Conservation (phyloP, 2,113 vertebrate species). For the Callaeas wilsoni region DNA sequence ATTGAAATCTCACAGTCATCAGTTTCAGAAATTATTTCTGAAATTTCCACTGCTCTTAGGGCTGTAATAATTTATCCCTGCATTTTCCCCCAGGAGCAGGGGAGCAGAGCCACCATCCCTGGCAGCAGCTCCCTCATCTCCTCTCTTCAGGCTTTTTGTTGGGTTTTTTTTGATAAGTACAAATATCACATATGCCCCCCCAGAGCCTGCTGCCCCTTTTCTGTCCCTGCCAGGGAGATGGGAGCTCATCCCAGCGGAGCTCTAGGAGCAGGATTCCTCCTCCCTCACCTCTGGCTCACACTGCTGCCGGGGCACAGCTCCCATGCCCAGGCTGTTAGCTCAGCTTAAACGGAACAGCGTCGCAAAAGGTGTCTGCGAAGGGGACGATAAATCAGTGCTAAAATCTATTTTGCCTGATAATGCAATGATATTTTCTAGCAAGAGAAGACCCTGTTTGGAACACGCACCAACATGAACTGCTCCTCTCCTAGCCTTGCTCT, state of each 20-base stretch:
- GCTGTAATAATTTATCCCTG: not conserved
- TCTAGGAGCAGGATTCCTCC: not conserved
- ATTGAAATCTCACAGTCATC: slow-evolving; percentile 50
- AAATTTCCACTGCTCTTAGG: not conserved
- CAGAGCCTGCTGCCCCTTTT: not conserved
- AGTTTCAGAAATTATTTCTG: slow-evolving; percentile 42
- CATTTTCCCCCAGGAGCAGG: not conserved
- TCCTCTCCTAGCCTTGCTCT: not conserved
- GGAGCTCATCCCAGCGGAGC: not conserved
- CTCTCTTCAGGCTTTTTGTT: not conserved
- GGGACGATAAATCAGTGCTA: not conserved
- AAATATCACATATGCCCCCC: not conserved
- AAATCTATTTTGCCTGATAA: not conserved
- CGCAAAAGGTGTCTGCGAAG: not conserved
- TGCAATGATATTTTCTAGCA: fast-evolving
- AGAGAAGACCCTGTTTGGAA: not conserved
- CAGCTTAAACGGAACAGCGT: fast-evolving
- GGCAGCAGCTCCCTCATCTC: not conserved
- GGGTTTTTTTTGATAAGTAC: not conserved
- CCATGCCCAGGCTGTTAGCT: not conserved
- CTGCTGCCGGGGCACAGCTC: not conserved
- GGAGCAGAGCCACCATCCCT: not conserved
- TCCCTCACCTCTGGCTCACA: not conserved
- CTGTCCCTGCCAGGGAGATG: not conserved
- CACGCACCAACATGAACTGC: fast-evolving